phyloP scores from a whole-genome alignment of 2,888 invertebrate genomes.

The Pseudococcus longispinus region DNA sequence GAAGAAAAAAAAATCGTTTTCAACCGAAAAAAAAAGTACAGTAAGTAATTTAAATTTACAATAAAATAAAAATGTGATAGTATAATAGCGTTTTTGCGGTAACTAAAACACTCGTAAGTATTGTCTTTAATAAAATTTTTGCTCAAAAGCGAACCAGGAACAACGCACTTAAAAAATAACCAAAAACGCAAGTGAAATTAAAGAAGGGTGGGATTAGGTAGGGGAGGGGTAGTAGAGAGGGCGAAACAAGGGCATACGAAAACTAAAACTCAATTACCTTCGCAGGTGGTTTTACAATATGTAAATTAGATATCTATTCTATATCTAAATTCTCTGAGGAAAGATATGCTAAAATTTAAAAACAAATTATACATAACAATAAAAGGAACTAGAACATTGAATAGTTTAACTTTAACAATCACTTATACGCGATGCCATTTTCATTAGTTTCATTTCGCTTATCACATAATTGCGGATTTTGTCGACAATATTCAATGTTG shows the following conservation, averaged over 20 bases:
- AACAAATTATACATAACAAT: slow-evolving; percentile 36
- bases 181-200: slow-evolving; percentile 2
- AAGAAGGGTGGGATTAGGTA: neutral
- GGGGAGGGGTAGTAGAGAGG: neutral
- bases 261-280: slow-evolving; percentile 40
- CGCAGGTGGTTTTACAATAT: neutral
- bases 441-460: neutral
- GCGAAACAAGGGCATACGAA: neutral
- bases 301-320: neutral
- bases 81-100: slow-evolving; percentile 4
- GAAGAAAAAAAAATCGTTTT: neutral
- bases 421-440: neutral
- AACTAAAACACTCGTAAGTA: slow-evolving; percentile 19
- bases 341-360: slow-evolving; percentile 40
- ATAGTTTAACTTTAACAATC: slow-evolving; percentile 44
- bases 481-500: neutral
- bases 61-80: neutral
- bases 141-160: slow-evolving; percentile 34
- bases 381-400: slow-evolving; percentile 37
- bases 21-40: neutral
- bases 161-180: slow-evolving; percentile 22
- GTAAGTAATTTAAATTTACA: neutral
- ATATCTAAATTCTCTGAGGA: slow-evolving; percentile 35
- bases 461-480: neutral
- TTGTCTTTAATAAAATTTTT: slow-evolving; percentile 9